These are phyloP conservation scores for Sitta europaea DNA, from an alignment of 2,113 vertebrate genomes.

Conservation along the genomic window DNA sequence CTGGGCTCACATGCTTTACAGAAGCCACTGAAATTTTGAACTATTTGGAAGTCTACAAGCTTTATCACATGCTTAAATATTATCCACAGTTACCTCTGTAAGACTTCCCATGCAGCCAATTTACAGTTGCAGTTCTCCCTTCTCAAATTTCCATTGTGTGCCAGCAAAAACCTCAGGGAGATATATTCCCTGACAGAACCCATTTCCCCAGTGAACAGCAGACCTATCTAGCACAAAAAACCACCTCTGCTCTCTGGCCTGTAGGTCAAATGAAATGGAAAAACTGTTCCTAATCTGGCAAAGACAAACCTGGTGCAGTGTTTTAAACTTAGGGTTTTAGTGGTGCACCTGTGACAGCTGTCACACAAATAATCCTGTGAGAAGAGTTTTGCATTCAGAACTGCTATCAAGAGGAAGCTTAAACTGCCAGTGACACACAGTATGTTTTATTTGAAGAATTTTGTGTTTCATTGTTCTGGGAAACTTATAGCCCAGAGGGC, in stretches of 20 bases:
- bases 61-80: not conserved
- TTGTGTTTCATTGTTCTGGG: not conserved
- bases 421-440: not conserved
- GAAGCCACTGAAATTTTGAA: not conserved
- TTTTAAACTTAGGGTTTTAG: not conserved
- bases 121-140: not conserved
- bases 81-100: not conserved
- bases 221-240: not conserved
- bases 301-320: not conserved
- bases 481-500: not conserved
- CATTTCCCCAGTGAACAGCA: not conserved
- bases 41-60: not conserved
- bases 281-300: fast-evolving
- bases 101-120: not conserved
- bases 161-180: not conserved
- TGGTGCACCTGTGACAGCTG: not conserved
- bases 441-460: not conserved
- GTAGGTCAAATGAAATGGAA: not conserved
- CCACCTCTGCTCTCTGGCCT: not conserved
- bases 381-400: not conserved
- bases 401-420: not conserved
- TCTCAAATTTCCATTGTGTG: not conserved
- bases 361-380: not conserved
- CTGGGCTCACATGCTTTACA: not conserved
- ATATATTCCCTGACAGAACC: not conserved